Conservation (phyloP, 1,140 invertebrate species). For the Meteorus sp. region DNA sequence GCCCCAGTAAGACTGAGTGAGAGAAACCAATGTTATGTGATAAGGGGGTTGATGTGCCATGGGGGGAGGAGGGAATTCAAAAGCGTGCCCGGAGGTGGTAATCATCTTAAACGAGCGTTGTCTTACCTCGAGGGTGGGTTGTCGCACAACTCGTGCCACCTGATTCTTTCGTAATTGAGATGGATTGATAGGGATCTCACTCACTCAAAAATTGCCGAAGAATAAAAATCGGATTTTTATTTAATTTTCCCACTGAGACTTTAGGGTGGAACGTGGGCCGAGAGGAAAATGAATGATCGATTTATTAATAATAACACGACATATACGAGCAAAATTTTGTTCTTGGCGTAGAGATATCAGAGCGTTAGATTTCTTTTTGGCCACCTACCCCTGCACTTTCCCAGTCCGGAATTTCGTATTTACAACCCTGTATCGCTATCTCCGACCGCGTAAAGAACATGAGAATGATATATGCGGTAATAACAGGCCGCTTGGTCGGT, state of each 20-base stretch:
- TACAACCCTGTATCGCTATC: constrained; percentile 47
- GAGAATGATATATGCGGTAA: constrained; percentile 54
- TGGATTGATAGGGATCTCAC: constrained; percentile 28
- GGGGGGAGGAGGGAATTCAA: constrained; percentile 7
- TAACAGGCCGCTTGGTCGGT: constrained; percentile 42
- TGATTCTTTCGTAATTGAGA: constrained; percentile 53
- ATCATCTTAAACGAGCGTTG: constrained; percentile 54
- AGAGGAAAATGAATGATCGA: constrained; percentile 23
- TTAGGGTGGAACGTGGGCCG: constrained; percentile 16
- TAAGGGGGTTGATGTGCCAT: not conserved
- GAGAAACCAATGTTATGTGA: not conserved
- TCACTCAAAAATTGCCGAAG: constrained; percentile 1
- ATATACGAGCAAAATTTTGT: not conserved
- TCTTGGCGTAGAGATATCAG: not conserved
- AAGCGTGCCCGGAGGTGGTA: constrained; percentile 34
- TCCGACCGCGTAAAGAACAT: constrained; percentile 46
- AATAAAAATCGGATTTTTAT: constrained; percentile 8
- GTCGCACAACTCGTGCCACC: constrained; percentile 27
- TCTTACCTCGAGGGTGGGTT: constrained; percentile 30
- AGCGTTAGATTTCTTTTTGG: too few relatives aligned
- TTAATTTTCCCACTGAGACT: not conserved
- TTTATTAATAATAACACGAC: not conserved
- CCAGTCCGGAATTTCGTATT: constrained; percentile 44
- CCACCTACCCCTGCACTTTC: constrained; percentile 4
- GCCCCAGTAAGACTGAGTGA: not conserved